A percentile compares a stretch with the other conserved stretches of the same genome.
Conservation (phyloP, 2,888 invertebrate genomes). For the Perithous albicinctus region DNA sequence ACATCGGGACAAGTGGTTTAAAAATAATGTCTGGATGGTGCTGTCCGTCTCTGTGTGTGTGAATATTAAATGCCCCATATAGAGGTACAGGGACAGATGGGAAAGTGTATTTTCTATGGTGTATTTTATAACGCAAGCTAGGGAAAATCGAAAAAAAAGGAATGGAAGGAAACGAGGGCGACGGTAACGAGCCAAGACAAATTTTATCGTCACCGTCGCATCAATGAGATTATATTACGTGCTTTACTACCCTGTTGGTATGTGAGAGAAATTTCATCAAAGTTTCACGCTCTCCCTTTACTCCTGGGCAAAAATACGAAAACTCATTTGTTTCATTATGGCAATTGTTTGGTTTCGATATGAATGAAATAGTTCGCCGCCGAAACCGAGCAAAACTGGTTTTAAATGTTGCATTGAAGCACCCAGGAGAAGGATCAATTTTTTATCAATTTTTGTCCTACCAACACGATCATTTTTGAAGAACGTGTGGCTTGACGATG, state of each 20-base stretch:
- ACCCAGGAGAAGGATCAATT: too few species aligned
- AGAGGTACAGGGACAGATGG: not conserved
- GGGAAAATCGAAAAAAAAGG: slow-evolving; percentile 32
- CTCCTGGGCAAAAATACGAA: not conserved
- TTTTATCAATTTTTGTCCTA: too few species aligned
- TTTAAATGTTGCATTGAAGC: too few species aligned
- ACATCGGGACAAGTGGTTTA: too few species aligned
- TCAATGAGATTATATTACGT: slow-evolving; percentile 42
- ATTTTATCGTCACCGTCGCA: slow-evolving; percentile 65
- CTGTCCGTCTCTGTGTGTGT: not conserved
- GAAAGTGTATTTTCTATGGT: not conserved
- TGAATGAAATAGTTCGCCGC: not conserved
- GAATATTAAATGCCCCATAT: not conserved
- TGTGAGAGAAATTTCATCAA: slow-evolving; percentile 56
- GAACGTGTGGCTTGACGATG: too few species aligned
- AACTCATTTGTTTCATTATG: not conserved
- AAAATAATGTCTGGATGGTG: too few species aligned
- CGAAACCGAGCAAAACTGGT: too few species aligned
- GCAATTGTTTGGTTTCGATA: not conserved
- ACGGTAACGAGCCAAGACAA: slow-evolving; percentile 65
- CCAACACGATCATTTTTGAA: too few species aligned
- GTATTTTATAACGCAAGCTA: slow-evolving; percentile 29
- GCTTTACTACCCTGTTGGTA: slow-evolving; percentile 24
- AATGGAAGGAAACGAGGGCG: slow-evolving; percentile 35
- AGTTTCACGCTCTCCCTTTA: slow-evolving; percentile 17